Conservation (phyloP, 1,140 invertebrate species). For the Charaxes varanes region DNA sequence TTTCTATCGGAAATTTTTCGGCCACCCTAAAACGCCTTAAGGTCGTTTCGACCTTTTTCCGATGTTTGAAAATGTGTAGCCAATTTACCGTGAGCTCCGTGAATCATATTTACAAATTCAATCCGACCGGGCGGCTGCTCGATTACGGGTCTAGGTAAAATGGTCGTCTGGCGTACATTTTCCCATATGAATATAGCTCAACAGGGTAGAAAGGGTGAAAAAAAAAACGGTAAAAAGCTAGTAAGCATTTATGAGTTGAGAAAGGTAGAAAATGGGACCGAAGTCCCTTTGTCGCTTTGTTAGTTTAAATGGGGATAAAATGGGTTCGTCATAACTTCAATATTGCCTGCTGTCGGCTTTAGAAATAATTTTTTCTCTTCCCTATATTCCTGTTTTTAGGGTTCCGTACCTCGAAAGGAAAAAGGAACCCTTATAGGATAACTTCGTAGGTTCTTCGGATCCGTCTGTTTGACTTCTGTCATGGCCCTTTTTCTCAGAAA, state of each 20-base stretch:
- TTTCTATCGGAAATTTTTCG: constrained; percentile 39
- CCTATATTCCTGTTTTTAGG: constrained; percentile 1
- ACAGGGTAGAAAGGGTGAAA: constrained; percentile 38
- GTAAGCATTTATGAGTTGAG: constrained; percentile 29
- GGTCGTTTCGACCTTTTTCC: constrained; percentile 43
- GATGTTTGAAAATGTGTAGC: constrained; percentile 19
- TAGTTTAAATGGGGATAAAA: constrained; percentile 16
- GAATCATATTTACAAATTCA: constrained; percentile 10
- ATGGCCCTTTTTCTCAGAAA: too few species aligned
- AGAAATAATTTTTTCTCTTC: too few species aligned
- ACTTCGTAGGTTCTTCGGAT: not conserved
- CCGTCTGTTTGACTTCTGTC: too few species aligned
- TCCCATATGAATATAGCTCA: constrained; percentile 45
- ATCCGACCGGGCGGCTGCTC: constrained; percentile 1
- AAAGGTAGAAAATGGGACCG: constrained; percentile 12
- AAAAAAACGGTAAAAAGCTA: constrained; percentile 46
- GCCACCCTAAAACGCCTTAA: constrained; percentile 30
- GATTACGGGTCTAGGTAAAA: constrained; percentile 17
- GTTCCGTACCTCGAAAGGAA: not conserved
- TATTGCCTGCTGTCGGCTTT: constrained; percentile 2
- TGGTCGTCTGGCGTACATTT: constrained; percentile 36
- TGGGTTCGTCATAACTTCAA: constrained; percentile 7
- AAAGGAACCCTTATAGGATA: too few species aligned
- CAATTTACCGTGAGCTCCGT: constrained; percentile 24
- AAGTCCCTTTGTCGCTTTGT: constrained; percentile 13